These are phyloP conservation scores for Andrena haemorrhoa DNA, from an alignment of 2,888 invertebrate genomes.

Conservation along the genomic window DNA sequence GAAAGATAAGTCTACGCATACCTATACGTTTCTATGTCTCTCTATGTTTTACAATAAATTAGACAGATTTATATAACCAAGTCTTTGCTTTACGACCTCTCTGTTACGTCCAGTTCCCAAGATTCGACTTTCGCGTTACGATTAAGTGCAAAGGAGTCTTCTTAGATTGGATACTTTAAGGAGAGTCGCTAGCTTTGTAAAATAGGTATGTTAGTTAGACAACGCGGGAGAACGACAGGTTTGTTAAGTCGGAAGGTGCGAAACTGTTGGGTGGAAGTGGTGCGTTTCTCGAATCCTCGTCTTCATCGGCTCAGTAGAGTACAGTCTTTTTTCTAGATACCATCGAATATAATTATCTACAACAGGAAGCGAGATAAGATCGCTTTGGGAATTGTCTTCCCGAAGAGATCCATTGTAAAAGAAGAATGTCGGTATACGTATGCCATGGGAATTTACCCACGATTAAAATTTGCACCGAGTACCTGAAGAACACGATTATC, in stretches of 20 bases:
- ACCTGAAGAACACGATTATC: constrained; percentile 81
- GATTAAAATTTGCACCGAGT: constrained; percentile 82
- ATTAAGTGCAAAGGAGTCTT: not conserved
- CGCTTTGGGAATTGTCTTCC: constrained; percentile 78
- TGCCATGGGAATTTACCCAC: constrained; percentile 85
- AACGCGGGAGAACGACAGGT: not conserved
- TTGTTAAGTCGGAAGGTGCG: constrained; percentile 4
- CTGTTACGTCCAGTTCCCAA: constrained; percentile 49
- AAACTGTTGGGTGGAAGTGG: constrained; percentile 3
- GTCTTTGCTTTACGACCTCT: constrained; percentile 46
- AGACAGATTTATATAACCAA: constrained; percentile 57
- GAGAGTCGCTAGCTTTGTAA: not conserved
- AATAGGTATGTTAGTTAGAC: not conserved
- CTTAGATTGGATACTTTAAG: not conserved
- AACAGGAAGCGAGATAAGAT: constrained; percentile 80
- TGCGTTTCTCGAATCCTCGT: constrained; percentile 34
- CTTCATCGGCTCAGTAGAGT: constrained; percentile 52
- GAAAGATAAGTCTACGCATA: constrained; percentile 17
- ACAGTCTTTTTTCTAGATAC: constrained; percentile 53
- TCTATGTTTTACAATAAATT: constrained; percentile 68
- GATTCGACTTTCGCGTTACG: not conserved
- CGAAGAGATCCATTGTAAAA: constrained; percentile 80
- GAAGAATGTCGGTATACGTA: constrained; percentile 76
- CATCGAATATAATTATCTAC: constrained; percentile 73
- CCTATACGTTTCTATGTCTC: constrained; percentile 56